A percentile compares a stretch with the other conserved stretches of the same genome.
Evolutionary conservation across 2,797 vertebrate genomes (phyloP).

Genomic region (Sphenodon punctatus): DNA sequence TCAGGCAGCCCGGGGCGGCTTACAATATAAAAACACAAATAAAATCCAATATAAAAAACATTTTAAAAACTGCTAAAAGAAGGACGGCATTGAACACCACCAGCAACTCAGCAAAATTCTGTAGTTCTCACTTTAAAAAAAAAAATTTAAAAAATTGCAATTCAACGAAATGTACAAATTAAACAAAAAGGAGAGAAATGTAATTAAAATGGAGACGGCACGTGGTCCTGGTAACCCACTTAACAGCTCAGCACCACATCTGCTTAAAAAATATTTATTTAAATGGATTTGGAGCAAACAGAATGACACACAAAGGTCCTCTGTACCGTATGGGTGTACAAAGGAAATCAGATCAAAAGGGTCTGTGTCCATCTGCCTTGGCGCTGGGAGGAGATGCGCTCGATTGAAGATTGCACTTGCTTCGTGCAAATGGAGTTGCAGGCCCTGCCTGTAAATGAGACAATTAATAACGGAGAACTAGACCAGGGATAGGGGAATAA

Average conservation of each 20-base stretch:
- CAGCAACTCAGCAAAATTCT: constrained; percentile 40
- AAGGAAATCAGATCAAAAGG: constrained; percentile 66
- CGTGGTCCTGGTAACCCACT: constrained; percentile 73
- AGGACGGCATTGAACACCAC: no score
- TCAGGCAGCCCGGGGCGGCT: no score
- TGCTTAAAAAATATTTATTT: constrained; percentile 60
- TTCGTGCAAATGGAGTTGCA: constrained; percentile 53
- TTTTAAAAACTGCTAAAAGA: no score
- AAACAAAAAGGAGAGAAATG: constrained; percentile 59
- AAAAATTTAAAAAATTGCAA: constrained; percentile 15
- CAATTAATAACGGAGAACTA: neutral
- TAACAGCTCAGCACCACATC: constrained; percentile 59
- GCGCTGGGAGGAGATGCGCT: constrained; percentile 36
- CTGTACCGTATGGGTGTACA: constrained; percentile 45
- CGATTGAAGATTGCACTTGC: constrained; percentile 53
- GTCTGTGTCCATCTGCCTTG: constrained; percentile 52
- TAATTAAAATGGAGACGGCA: constrained; percentile 68
- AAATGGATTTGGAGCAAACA: constrained; percentile 70
- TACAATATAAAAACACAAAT: no score
- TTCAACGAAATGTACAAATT: constrained; percentile 59
- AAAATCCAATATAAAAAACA: no score
- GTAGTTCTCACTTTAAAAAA: constrained; percentile 17
- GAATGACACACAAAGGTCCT: constrained; percentile 45
- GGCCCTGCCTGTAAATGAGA: neutral
- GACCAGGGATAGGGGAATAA: neutral